Percentiles rank a stretch among this genome's conserved stretches.
Conservation (phyloP, 2,797 vertebrate genomes). For the Gastrophryne carolinensis region DNA sequence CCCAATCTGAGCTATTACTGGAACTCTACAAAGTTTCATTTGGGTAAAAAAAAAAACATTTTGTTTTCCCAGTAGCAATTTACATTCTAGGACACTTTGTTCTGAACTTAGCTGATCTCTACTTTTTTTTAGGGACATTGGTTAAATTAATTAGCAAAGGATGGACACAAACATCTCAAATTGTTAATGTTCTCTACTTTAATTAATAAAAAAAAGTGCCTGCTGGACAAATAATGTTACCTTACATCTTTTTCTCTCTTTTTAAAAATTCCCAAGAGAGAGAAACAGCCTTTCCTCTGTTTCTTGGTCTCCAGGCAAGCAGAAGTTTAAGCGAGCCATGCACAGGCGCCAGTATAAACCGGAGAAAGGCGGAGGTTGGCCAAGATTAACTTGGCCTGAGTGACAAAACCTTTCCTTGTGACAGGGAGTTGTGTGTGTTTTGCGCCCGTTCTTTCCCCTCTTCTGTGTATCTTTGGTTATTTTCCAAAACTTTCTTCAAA, state of each 20-base stretch:
- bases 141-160: slow-evolving; percentile 7
- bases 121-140: background rate
- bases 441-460: slow-evolving; percentile 54
- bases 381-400: slow-evolving; percentile 53
- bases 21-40: too few relatives aligned
- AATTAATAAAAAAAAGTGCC: background rate
- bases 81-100: slow-evolving; percentile 25
- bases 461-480: slow-evolving; percentile 55
- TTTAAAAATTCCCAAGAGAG: background rate
- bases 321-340: slow-evolving; percentile 39
- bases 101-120: background rate
- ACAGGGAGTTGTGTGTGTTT: slow-evolving; percentile 50
- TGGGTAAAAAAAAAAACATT: slow-evolving; percentile 26
- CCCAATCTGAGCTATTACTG: too few relatives aligned
- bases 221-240: slow-evolving; percentile 21
- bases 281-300: slow-evolving; percentile 44
- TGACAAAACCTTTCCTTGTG: slow-evolving; percentile 51
- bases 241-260: background rate
- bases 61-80: slow-evolving; percentile 1
- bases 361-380: slow-evolving; percentile 14
- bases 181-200: background rate
- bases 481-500: slow-evolving; percentile 51
- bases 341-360: slow-evolving; percentile 48
- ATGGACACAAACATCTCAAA: slow-evolving; percentile 14
- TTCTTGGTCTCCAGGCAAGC: slow-evolving; percentile 29